Evolutionary conservation across 2,888 invertebrate genomes (phyloP).

Genomic region (Parapristionchus giblindavisi): DNA sequence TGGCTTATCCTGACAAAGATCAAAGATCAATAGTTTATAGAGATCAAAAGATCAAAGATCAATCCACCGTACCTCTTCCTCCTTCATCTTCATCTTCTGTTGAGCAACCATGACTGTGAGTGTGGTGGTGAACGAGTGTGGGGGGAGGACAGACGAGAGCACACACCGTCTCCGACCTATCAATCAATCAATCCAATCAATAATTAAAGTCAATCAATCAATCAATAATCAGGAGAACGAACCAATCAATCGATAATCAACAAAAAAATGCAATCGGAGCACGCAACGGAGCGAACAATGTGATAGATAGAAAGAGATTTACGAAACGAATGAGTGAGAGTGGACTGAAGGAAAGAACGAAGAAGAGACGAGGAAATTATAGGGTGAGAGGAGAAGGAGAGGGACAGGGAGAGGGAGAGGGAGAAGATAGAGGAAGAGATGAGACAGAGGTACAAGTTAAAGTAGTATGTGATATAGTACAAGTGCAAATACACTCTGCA

Average conservation of each 20-base stretch:
- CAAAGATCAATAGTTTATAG: background rate
- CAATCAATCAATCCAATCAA: background rate
- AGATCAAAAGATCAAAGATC: background rate
- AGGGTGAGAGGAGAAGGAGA: background rate
- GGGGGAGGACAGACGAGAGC: constrained; percentile 4
- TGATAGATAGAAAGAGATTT: too few relatives aligned
- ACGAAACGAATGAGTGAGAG: too few relatives aligned
- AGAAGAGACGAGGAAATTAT: background rate
- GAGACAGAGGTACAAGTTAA: too few relatives aligned
- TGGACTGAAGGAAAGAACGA: background rate
- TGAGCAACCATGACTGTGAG: constrained; percentile 52
- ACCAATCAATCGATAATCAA: constrained; percentile 14
- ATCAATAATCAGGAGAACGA: background rate
- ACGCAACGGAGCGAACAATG: too few relatives aligned
- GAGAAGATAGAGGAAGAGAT: background rate
- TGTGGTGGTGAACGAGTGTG: background rate
- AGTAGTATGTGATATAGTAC: too few relatives aligned
- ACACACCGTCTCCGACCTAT: constrained; percentile 5
- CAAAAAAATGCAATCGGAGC: background rate
- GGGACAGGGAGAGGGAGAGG: background rate
- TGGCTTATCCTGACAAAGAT: background rate
- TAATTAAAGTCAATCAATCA: background rate
- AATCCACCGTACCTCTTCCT: constrained; percentile 40
- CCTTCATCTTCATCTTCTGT: constrained; percentile 60
- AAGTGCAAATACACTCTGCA: too few relatives aligned